These are phyloP conservation scores for Nyctalus aviator DNA, from an alignment of 2,797 vertebrate genomes.

Conservation along the genomic window DNA sequence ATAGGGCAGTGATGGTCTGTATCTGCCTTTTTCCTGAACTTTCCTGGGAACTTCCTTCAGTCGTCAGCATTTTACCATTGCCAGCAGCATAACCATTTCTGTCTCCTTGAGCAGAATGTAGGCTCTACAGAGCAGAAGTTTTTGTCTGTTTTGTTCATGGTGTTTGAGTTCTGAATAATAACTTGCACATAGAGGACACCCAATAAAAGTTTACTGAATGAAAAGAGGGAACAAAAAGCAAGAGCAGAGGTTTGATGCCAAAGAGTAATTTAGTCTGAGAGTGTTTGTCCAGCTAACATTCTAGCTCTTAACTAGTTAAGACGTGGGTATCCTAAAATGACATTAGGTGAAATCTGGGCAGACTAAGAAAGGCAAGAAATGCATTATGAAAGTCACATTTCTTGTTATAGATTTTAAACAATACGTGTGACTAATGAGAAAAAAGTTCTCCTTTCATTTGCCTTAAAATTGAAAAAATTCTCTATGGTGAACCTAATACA, in stretches of 20 bases:
- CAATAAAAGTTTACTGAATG: not conserved
- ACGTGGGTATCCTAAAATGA: not conserved
- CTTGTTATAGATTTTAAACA: slow-evolving; percentile 32
- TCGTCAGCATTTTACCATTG: not conserved
- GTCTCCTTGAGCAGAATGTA: not conserved
- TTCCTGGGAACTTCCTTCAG: not conserved
- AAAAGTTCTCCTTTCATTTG: not conserved
- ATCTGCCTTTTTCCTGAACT: not conserved
- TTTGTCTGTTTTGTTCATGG: not conserved
- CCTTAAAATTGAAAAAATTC: slow-evolving; percentile 14
- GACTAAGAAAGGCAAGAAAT: not conserved
- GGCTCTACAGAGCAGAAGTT: not conserved
- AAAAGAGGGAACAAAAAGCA: not conserved
- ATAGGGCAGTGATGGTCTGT: not conserved
- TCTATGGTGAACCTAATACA: not conserved
- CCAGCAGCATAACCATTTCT: not conserved
- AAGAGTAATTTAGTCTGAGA: not conserved
- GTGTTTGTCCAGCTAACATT: not conserved
- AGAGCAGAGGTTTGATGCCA: not conserved
- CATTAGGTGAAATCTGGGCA: not conserved
- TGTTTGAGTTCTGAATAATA: not conserved
- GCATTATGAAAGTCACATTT: not conserved
- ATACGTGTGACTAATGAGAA: not conserved
- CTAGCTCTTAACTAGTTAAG: not conserved
- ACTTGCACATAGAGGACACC: not conserved